Evolutionary conservation across 2,113 vertebrate genomes (phyloP).

Genomic region (Tauraco erythrolophus): DNA sequence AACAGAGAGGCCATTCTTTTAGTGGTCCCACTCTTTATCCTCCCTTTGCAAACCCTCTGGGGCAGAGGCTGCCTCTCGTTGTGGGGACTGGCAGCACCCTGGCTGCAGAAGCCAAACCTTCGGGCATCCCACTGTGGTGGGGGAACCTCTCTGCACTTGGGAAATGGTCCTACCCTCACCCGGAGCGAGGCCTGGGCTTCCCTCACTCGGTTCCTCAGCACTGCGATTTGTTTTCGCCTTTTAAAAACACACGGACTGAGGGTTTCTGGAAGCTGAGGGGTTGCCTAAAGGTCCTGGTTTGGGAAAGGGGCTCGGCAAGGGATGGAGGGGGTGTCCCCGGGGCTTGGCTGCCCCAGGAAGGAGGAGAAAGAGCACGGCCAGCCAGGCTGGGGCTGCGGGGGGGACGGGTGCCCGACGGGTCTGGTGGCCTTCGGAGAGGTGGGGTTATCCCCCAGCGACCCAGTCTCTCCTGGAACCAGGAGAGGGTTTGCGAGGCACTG

Average conservation of each 20-base stretch:
- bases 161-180: background rate
- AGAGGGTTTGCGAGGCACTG: background rate
- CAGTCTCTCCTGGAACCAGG: background rate
- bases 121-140: rapidly evolving
- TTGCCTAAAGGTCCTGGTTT: background rate
- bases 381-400: background rate
- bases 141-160: background rate
- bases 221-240: background rate
- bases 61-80: background rate
- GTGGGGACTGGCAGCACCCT: background rate
- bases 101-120: background rate
- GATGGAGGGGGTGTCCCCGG: background rate
- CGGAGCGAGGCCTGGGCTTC: background rate
- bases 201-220: background rate
- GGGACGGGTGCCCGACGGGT: background rate
- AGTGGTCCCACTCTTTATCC: background rate
- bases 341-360: background rate
- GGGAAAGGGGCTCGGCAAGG: background rate
- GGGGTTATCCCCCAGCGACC: background rate
- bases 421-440: background rate
- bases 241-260: background rate
- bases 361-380: background rate
- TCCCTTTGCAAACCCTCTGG: background rate
- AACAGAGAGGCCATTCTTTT: background rate
- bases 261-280: background rate